These are phyloP conservation scores for Dasypogon diadema DNA, from an alignment of 2,888 invertebrate genomes.

Conservation along the genomic window DNA sequence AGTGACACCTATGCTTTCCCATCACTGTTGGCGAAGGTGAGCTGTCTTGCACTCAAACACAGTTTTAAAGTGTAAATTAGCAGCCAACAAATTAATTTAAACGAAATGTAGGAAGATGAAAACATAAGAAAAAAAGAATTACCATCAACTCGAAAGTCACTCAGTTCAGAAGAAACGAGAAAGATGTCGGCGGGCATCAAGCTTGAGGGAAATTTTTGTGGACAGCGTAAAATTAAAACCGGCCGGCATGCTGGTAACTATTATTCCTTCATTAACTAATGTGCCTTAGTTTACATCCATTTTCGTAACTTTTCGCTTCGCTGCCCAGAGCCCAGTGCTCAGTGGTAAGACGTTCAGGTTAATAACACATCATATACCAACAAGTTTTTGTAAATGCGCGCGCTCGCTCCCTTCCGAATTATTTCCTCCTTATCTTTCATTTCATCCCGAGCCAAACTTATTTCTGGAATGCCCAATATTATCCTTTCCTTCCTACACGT, in stretches of 20 bases:
- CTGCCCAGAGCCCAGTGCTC: not conserved
- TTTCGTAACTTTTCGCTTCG: slow-evolving; percentile 27
- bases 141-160: not conserved
- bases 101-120: slow-evolving; percentile 7
- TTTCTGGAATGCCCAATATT: slow-evolving; percentile 20
- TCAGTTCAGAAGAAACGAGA: not conserved
- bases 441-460: slow-evolving; percentile 18
- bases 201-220: slow-evolving; percentile 17
- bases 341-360: not conserved
- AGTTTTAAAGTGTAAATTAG: slow-evolving; percentile 4
- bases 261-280: not conserved
- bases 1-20: not conserved
- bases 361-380: slow-evolving; percentile 33
- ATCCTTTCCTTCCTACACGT: slow-evolving; percentile 30
- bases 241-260: slow-evolving; percentile 21
- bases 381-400: slow-evolving; percentile 57
- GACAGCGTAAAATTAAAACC: slow-evolving; percentile 43
- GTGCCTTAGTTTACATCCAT: not conserved
- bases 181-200: not conserved
- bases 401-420: slow-evolving; percentile 48
- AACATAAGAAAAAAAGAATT: not conserved
- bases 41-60: slow-evolving; percentile 2
- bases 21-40: not conserved
- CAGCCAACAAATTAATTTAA: slow-evolving; percentile 4
- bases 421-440: slow-evolving; percentile 35